Evolutionary conservation across 2,888 invertebrate species (phyloP), one percentile per base, ranked within the genome.

Genomic region (Xylota sylvarum): DNA sequence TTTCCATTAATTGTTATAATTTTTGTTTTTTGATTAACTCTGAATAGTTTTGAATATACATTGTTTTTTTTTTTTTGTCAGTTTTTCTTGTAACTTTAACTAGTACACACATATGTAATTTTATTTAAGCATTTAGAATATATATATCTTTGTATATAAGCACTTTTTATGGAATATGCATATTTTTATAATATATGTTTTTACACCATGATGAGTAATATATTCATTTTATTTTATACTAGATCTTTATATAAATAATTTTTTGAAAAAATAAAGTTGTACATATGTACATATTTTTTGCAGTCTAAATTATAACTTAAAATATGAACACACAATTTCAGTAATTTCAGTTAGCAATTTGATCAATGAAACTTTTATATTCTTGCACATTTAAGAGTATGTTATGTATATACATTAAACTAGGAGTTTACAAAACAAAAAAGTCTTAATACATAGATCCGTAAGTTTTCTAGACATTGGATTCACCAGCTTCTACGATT

Each of bases 251-350:
- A n/a, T 32, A 32, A 50, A 37, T 37, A n/a, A 14, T 48, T 52
- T 23, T 12, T 9, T 37, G 12, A 35, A 58, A 10, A 58, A 19
- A 58, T 14, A 19, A 58, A 35, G 17, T 17, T 14, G 10, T 7
- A 2, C 23, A 23, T 23, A 23, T 23, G 23, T 23, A 50, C 4
- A 27, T n/a, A 10, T 62, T 50, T 37, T 30, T 46, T 46, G 46
- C 58, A 58, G 70, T 62, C 73, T 52, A 62, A 50, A 40, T 50
- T 9, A 40, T 12, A 62, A 50, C 73, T 52, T 73, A 73, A n/a
- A 35, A 73, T 73, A 73, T 73, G 73, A 73, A 73, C 73, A 73
- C 73, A 73, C 60, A 73, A 73, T 73, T 72, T 73, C 60, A 72
- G 72, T 72, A 72, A 72, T 72, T 70, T 72, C 62, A 73, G 73